Evolutionary conservation across 2,797 vertebrate genomes (phyloP).

Genomic region (Myotis pilosus): DNA sequence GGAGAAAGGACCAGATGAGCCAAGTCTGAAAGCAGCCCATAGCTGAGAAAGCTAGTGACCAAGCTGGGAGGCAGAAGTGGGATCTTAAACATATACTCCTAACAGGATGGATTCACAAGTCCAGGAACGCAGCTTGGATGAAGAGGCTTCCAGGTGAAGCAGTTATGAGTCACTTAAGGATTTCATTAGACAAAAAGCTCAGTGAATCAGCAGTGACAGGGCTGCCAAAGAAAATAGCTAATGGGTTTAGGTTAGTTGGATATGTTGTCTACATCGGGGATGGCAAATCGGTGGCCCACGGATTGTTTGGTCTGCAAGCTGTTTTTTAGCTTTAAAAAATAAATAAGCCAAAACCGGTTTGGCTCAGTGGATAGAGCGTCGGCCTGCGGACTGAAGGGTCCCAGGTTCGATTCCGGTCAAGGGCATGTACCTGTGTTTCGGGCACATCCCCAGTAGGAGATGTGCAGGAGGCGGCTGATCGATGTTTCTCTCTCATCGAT

Average conservation of each 20-base stretch:
- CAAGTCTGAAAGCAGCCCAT: not conserved
- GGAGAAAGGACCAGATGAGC: not conserved
- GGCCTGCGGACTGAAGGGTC: too few relatives aligned
- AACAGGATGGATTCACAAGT: not conserved
- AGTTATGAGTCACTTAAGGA: not conserved
- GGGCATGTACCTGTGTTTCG: too few relatives aligned
- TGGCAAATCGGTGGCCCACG: not conserved
- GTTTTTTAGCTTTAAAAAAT: not conserved
- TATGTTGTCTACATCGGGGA: not conserved
- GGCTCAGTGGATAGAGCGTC: too few relatives aligned
- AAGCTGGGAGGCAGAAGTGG: not conserved
- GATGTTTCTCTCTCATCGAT: too few relatives aligned
- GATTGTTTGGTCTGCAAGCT: not conserved
- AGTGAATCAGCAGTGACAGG: conserved; percentile 20
- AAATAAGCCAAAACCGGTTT: too few relatives aligned
- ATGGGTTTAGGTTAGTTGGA: conserved; percentile 30
- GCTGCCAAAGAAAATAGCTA: conserved; percentile 19
- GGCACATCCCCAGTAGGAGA: too few relatives aligned
- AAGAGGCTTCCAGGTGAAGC: not conserved
- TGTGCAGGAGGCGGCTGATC: too few relatives aligned
- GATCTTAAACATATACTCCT: not conserved
- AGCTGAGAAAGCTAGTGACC: not conserved
- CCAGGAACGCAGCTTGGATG: not conserved
- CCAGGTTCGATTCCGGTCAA: too few relatives aligned
- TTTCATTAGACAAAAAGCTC: conserved; percentile 51